Base-by-base conservation (phyloP, 2,888 invertebrate genomes). In the Cataglyphis livida region DNA sequence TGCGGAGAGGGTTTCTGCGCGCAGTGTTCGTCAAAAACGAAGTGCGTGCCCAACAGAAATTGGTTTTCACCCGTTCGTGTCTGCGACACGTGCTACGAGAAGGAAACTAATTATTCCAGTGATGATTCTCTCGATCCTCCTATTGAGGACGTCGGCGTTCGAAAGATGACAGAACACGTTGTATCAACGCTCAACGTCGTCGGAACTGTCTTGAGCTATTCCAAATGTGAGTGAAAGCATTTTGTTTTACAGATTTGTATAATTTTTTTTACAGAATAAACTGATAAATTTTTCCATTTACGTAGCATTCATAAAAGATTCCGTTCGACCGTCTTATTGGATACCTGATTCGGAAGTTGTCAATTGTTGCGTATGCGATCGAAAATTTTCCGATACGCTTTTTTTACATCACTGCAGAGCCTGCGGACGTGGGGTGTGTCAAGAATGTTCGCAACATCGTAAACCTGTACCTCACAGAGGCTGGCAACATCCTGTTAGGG, bases 1-100 rank as follows among this genome's bases (percentile, higher is more conserved):
- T 98, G 98, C 93, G 98, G 98, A 0, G 96, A 97, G 92, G 98
- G 98, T 0, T 97, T 98, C 91, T 98, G 98, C 93, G 96, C 96
- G 86, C 93, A 93, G 6, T 98, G 98, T 92, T 97, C 97, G 2
- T 95, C 96, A n/a, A 95, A 96, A 76, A 95, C 95, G 75, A 95
- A 96, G 90, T 96, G 96, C 25, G 97, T 98, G 25, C 97, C 97
- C 18, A 95, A 96, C 15, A 95, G 96, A 85, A 97, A 97, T 79
- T 98, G 98, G 97, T 94, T 95, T 10, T 95, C 95, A 28, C 96
- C 96, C 0, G 97, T 97, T 0, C 95, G 98, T 81, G 97, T 98
- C 4, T 98, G 98, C 93, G 96, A 97, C 89, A 93, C 95, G 70
- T 98, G 98, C 91, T 96, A 95, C 90, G 84, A 93, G 88, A 88